Evolutionary conservation across 2,113 vertebrate species (phyloP).

Genomic region (Shinisaurus crocodilurus): DNA sequence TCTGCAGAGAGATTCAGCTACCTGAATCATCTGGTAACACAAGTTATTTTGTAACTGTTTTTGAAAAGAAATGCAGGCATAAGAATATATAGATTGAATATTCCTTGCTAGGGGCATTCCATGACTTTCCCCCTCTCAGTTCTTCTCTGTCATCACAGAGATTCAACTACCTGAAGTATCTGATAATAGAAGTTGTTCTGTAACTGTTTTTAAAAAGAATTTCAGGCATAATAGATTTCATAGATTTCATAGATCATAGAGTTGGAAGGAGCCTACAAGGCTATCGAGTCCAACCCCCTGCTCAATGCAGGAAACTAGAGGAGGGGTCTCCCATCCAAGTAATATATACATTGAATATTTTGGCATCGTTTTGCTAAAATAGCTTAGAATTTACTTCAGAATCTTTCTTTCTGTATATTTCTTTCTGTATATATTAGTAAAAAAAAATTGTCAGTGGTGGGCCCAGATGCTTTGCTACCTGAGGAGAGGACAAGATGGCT

Average conservation of each 20-base stretch:
- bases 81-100: neutral
- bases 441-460: neutral
- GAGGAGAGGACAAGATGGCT: neutral
- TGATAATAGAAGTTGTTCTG: neutral
- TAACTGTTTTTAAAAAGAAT: neutral
- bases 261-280: no score
- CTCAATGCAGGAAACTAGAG: no score
- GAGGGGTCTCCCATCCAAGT: no score
- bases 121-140: neutral
- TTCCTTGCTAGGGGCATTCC: constrained; percentile 7
- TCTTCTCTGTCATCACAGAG: neutral
- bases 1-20: constrained; percentile 1
- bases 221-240: neutral
- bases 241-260: no score
- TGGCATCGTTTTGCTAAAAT: neutral
- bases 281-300: no score
- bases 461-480: neutral
- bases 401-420: neutral
- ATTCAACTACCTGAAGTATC: neutral
- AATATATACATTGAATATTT: neutral
- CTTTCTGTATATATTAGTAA: no score
- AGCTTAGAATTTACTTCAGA: neutral
- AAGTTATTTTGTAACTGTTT: neutral
- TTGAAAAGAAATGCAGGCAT: neutral
- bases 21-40: neutral